Evolutionary conservation across 2,113 vertebrate genomes (phyloP).

Genomic region (Polypterus senegalus): DNA sequence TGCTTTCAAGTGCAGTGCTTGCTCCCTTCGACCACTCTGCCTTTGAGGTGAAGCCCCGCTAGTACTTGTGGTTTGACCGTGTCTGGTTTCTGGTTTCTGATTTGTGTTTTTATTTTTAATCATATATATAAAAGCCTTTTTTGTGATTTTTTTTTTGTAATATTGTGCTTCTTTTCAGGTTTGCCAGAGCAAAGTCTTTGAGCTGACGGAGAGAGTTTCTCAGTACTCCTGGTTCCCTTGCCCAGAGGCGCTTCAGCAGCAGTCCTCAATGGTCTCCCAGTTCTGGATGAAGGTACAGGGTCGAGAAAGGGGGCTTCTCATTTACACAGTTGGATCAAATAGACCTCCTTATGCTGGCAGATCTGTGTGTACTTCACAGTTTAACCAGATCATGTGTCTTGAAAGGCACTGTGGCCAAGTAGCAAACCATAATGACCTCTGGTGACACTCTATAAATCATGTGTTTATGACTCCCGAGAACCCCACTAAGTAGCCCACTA

Average conservation of each 20-base stretch:
- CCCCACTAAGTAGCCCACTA: background rate
- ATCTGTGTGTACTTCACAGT: background rate
- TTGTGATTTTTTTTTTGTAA: background rate
- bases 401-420: background rate
- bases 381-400: background rate
- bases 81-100: no score
- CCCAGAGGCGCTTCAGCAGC: slow-evolving; percentile 44
- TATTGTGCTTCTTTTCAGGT: slow-evolving; percentile 37
- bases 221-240: slow-evolving; percentile 95
- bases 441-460: background rate
- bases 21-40: no score
- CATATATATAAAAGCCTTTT: background rate
- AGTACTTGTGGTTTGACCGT: no score
- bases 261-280: slow-evolving; percentile 48
- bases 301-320: slow-evolving; percentile 1
- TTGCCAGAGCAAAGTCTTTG: slow-evolving; percentile 87
- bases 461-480: background rate
- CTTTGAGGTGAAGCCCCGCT: no score
- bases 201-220: slow-evolving; percentile 73
- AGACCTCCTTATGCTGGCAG: background rate
- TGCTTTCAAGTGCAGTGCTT: no score
- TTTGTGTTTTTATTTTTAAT: no score
- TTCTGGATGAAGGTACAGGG: slow-evolving; percentile 81
- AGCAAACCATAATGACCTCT: background rate
- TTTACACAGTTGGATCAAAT: background rate